Conservation (phyloP, 64 coral and sea anemone genomes). For the Acropora yongei region DNA sequence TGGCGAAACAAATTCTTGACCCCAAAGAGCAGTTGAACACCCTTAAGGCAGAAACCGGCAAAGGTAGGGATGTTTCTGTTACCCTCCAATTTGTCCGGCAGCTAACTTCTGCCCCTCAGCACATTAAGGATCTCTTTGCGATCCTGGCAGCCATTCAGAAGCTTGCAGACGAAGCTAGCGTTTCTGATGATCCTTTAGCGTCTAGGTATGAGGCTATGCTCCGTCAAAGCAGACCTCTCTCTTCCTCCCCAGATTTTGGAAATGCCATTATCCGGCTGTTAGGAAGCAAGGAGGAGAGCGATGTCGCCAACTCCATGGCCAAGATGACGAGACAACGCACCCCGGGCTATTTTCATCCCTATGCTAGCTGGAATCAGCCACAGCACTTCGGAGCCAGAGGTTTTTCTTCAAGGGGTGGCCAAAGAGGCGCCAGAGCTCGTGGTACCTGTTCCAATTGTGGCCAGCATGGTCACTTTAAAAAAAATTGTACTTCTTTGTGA, state of each 20-base stretch:
- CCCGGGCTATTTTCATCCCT: background rate
- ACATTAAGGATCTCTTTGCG: conserved; percentile 5
- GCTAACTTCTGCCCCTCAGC: conserved; percentile 20
- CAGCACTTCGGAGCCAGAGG: background rate
- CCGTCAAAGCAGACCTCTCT: conserved; percentile 26
- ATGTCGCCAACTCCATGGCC: conserved; percentile 42
- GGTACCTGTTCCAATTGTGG: conserved; percentile 17
- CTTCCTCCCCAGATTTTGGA: conserved; percentile 13
- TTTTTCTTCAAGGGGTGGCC: background rate
- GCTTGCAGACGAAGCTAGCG: conserved; percentile 56
- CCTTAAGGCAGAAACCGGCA: conserved; percentile 16
- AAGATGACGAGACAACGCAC: conserved; percentile 20
- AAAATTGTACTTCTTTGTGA: background rate
- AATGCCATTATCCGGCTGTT: conserved; percentile 49
- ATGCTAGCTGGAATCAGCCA: background rate
- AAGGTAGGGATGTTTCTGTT: conserved; percentile 1
- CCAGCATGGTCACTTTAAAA: conserved; percentile 32
- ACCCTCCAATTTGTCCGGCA: conserved; percentile 41
- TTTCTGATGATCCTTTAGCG: conserved; percentile 13
- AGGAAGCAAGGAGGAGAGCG: conserved; percentile 47
- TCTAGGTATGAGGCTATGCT: conserved; percentile 56
- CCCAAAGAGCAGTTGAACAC: conserved; percentile 15
- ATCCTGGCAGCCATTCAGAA: conserved; percentile 45
- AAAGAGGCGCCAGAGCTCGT: background rate
- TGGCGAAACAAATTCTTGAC: background rate